phyloP scores from a whole-genome alignment of 1,140 invertebrate genomes.

The Helicoverpa armigera region DNA sequence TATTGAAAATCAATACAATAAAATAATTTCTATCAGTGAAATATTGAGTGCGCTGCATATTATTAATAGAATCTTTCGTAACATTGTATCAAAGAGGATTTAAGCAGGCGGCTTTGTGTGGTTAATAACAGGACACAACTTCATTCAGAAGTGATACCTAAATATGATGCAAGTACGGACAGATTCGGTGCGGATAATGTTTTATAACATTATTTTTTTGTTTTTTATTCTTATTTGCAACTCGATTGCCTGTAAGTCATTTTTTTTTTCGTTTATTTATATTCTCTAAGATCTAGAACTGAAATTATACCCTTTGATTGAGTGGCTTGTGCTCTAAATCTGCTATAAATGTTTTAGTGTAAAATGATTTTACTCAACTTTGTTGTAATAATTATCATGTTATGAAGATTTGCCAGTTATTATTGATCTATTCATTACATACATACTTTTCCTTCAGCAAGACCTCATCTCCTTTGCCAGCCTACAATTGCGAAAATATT shows the following conservation, averaged over 20 bases:
- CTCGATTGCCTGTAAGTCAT: neutral
- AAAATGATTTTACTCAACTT: no score
- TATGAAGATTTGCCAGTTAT: no score
- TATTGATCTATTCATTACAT: no score
- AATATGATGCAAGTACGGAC: constrained; percentile 13
- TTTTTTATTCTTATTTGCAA: neutral
- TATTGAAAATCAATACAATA: neutral
- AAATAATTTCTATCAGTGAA: neutral
- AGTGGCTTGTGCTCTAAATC: no score
- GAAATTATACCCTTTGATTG: no score
- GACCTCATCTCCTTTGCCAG: no score
- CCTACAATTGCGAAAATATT: no score
- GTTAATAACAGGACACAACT: neutral
- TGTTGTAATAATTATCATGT: no score
- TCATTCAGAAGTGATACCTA: neutral
- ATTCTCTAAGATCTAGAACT: neutral
- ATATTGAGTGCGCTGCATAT: neutral
- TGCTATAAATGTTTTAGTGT: no score
- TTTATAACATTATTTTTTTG: neutral
- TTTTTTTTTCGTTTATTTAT: neutral
- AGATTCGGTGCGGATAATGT: neutral
- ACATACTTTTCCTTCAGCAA: no score
- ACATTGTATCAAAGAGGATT: neutral
- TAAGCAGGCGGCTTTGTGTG: neutral
- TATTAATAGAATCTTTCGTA: constrained; percentile 5